Base-by-base conservation (phyloP, 2,113 vertebrate genomes). In the Salminus brasiliensis region DNA sequence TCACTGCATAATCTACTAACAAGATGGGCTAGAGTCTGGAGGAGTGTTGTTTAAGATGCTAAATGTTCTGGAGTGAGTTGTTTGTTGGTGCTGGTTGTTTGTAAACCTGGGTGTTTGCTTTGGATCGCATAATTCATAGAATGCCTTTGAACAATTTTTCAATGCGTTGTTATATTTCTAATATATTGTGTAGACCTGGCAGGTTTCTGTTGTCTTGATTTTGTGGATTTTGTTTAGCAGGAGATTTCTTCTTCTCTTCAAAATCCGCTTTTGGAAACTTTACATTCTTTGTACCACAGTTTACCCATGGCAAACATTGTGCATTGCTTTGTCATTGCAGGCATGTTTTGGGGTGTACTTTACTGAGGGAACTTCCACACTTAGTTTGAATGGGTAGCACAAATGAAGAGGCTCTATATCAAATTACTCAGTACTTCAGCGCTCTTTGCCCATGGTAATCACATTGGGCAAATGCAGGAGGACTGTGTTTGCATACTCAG, bases 401-500 rank as follows among this genome's bases (percentile, higher is more conserved):
- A 30, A 63, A 74, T 23, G 39, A 60, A 74, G 39, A 23, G 3
- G 39, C 5, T 23, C 41, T 34, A 12, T 49, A n/a, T 75, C 29
- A 49, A 49, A 34, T 62, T 13, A 74, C 25, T 60, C 23, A 55
- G 11, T 53, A 16, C 15, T 59, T 39, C 32, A 30, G 8, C 16
- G 23, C 23, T 32, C 52, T 62, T 34, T 53, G 6, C 36, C 30
- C 45, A n/a, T 30, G 59, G 11, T 16, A 65, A 53, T 45, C 21
- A 30, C 36, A 41, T 49, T 65, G 74, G 39, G n/a, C 45, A 57
- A 27, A 71, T 65, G 34, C 23, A 57, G 13, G 41, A 39, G 25
- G 2, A 25, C 25, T 47, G 70, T 68, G 74, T 45, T 68, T 34
- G 62, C 36, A 73, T 65, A 73, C 69, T 78, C 52, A 78, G 41